Conservation (phyloP, 2,888 invertebrate species). For the Halictus ligatus region DNA sequence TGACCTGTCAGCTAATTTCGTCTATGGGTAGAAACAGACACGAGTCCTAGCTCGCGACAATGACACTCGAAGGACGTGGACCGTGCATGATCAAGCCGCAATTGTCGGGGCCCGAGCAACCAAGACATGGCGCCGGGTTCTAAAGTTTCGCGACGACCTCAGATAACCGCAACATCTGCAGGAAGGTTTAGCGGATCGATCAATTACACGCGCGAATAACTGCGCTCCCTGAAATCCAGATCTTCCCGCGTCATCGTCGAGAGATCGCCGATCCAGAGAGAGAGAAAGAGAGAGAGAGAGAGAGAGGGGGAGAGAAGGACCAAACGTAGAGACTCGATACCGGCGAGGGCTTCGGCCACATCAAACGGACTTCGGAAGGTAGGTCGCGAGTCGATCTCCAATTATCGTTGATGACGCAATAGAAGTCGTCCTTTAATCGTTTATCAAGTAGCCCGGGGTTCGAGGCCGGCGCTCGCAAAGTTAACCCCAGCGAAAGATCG, state of each 20-base stretch:
- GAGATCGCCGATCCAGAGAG: not conserved
- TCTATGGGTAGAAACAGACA: not conserved
- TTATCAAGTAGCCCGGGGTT: slow-evolving; percentile 59
- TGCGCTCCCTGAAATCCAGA: slow-evolving; percentile 1
- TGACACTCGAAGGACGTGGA: not conserved
- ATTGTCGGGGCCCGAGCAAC: not conserved
- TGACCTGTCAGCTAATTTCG: not conserved
- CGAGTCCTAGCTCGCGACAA: not conserved
- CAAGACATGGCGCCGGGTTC: not conserved
- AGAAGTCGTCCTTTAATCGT: slow-evolving; percentile 65
- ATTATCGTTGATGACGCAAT: slow-evolving; percentile 61
- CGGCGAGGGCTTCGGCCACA: slow-evolving; percentile 56
- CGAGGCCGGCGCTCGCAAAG: slow-evolving; percentile 25
- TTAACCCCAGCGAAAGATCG: slow-evolving; percentile 36
- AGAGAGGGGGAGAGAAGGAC: not conserved
- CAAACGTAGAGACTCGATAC: slow-evolving; percentile 18
- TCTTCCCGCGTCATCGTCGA: slow-evolving; percentile 33
- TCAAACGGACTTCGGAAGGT: slow-evolving; percentile 58
- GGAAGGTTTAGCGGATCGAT: not conserved
- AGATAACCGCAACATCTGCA: slow-evolving; percentile 17
- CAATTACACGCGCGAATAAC: not conserved
- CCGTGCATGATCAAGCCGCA: slow-evolving; percentile 9
- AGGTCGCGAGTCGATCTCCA: slow-evolving; percentile 65
- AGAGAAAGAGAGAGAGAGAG: not conserved
- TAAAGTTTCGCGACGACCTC: not conserved